Base-by-base conservation (phyloP, 2,113 vertebrate species). In the Toxostoma redivivum region DNA sequence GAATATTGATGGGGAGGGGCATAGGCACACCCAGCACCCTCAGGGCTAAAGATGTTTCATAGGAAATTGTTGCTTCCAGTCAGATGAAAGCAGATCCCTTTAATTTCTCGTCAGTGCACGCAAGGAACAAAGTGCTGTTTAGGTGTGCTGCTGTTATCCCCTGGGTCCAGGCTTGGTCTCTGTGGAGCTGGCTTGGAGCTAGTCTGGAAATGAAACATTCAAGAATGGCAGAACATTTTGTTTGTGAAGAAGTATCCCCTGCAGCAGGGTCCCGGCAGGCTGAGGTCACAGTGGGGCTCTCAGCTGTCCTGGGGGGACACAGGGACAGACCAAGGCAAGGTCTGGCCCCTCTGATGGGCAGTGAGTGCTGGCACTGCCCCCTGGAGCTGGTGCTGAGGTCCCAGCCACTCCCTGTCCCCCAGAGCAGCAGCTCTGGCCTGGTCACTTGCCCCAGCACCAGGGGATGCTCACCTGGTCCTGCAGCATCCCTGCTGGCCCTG, bases 31-130 rank as follows among this genome's bases (percentile, higher is more conserved):
- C 35, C 19, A 62, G 79, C 45, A 79, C 79, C 91, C 86, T 62
- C 31, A 28, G 94, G 96, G 94, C 86, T 83, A 6, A 66, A 91
- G 66, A 91, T 84, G 53, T 81, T 95, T 79, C 86, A 70, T 76
- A 91, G 96, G 95, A 97, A 97, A 96, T 96, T 94, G 94, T 96
- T 94, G 81, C 79, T 96, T 90, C 91, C 89, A 92, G 64, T 33
- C 60, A 94, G 92, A 96, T 95, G 86, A 91, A 96, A 94, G 89
- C 81, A 88, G 89, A 91, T 77, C 88, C 65, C 66, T 92, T 90
- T 89, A 60, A 58, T 66, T 88, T 92, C 64, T 58, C 0, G 2
- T n/a, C 24, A 60, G 35, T 31, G 94, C 83, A 88, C 8, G 40
- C 74, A 53, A 77, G 67, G 57, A 40, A 8, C 44, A 60, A 28